Percentiles rank a stretch among this genome's conserved stretches.
phyloP scores from a whole-genome alignment of 35 echinoderm and acorn worm species.

The Ptychodera flava region DNA sequence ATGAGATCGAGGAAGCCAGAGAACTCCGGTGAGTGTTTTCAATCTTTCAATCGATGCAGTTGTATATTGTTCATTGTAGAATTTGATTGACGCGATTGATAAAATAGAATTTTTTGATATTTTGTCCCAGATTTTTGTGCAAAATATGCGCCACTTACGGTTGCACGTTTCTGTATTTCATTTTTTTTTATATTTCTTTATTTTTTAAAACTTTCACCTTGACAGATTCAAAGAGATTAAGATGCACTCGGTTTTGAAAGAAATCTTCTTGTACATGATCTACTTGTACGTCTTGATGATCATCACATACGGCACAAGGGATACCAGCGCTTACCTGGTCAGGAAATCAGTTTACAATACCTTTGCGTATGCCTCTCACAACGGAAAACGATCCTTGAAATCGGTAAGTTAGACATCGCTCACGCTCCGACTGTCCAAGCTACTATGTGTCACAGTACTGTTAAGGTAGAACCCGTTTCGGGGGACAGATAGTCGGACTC shows the following conservation, averaged over 20 bases:
- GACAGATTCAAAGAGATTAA: conserved; percentile 81
- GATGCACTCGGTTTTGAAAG: conserved; percentile 67
- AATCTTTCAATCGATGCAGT: too few relatives aligned
- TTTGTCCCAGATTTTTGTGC: too few relatives aligned
- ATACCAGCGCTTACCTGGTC: conserved; percentile 37
- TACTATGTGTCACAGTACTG: too few relatives aligned
- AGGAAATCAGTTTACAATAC: conserved; percentile 31
- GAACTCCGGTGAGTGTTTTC: conserved; percentile 61
- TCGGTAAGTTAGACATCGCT: conserved; percentile 54
- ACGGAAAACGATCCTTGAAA: conserved; percentile 31
- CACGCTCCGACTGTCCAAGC: too few relatives aligned
- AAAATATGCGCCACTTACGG: too few relatives aligned
- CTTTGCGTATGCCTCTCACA: conserved; percentile 58
- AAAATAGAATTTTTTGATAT: too few relatives aligned
- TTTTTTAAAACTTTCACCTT: background rate
- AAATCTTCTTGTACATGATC: conserved; percentile 71
- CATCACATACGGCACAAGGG: conserved; percentile 60
- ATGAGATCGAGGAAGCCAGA: conserved; percentile 55
- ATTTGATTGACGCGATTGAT: too few relatives aligned
- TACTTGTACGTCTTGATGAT: conserved; percentile 78
- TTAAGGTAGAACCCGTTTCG: too few relatives aligned
- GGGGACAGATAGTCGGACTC: too few relatives aligned
- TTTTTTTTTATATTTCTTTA: too few relatives aligned
- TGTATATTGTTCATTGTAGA: too few relatives aligned
- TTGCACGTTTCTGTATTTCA: too few relatives aligned